These are phyloP conservation scores for Erynnis tages DNA, from an alignment of 2,888 invertebrate genomes.

Conservation along the genomic window DNA sequence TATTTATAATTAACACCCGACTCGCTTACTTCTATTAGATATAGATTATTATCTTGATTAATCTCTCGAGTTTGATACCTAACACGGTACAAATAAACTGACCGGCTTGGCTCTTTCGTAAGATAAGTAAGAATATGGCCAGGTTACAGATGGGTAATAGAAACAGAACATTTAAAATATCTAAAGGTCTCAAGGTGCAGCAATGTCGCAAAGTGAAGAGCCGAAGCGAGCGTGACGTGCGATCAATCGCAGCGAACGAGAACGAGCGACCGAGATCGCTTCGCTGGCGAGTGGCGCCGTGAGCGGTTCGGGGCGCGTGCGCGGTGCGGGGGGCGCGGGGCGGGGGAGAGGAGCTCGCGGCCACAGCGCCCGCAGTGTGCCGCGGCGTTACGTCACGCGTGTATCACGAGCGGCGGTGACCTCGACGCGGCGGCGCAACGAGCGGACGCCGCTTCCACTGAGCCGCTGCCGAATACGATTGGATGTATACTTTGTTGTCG, in stretches of 20 bases:
- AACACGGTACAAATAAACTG: too few species aligned
- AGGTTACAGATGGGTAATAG: too few species aligned
- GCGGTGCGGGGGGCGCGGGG: conserved; percentile 28
- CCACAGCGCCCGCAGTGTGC: conserved; percentile 37
- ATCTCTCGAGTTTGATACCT: too few species aligned
- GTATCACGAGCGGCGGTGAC: conserved; percentile 28
- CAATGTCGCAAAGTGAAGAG: background rate
- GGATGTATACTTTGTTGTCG: too few species aligned
- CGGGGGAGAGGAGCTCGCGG: conserved; percentile 30
- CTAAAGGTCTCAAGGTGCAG: background rate
- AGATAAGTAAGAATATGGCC: too few species aligned
- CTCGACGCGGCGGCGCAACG: conserved; percentile 10
- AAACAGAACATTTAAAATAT: too few species aligned
- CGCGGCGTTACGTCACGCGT: conserved; percentile 54
- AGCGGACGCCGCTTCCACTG: conserved; percentile 8
- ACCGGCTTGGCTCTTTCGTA: too few species aligned
- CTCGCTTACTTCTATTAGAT: too few species aligned
- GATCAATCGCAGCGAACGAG: conserved; percentile 7
- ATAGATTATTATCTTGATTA: too few species aligned
- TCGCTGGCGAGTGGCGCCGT: conserved; percentile 15
- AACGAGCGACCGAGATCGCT: conserved; percentile 24
- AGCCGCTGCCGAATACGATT: too few species aligned
- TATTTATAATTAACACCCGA: too few species aligned
- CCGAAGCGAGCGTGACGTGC: background rate
- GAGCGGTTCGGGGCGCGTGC: conserved; percentile 18